phyloP scores from a whole-genome alignment of 2,113 vertebrate genomes.

The Pristiophorus japonicus region DNA sequence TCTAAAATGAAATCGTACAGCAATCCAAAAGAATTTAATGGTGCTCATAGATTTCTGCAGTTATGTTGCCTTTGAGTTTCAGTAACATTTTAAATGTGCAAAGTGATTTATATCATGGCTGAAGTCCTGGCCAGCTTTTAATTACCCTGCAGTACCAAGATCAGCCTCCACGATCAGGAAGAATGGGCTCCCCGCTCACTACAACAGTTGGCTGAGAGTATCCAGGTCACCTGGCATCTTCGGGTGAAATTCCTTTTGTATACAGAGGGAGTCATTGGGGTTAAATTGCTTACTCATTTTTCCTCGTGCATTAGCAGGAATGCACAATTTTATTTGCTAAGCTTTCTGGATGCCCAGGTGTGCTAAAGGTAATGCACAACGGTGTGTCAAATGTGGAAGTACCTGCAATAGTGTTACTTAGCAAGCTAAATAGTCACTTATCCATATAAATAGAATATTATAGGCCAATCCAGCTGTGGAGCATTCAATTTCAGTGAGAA shows the following conservation, averaged over 20 bases:
- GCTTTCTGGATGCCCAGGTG: neutral
- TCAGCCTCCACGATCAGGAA: neutral
- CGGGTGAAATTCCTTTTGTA: neutral
- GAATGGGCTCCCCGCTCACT: neutral
- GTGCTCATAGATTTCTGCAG: neutral
- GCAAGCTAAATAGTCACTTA: neutral
- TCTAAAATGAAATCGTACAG: neutral
- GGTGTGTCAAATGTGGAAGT: neutral
- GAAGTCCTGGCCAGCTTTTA: neutral
- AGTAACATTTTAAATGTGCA: neutral
- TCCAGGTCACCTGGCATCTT: neutral
- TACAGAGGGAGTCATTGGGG: too few relatives aligned
- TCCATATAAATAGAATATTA: neutral
- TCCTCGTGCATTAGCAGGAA: too few relatives aligned
- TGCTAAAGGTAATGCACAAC: neutral
- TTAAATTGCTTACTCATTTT: too few relatives aligned
- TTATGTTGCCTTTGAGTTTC: neutral
- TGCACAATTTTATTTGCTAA: neutral
- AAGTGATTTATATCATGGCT: neutral
- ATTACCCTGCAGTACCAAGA: neutral
- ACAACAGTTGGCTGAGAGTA: neutral
- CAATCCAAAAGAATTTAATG: neutral
- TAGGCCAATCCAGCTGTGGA: neutral
- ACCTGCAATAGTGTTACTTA: neutral
- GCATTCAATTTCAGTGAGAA: neutral